Evolutionary conservation across 2,113 vertebrate species (phyloP), one percentile per base, ranked within the genome.

Genomic region (Mesitornis unicolor): DNA sequence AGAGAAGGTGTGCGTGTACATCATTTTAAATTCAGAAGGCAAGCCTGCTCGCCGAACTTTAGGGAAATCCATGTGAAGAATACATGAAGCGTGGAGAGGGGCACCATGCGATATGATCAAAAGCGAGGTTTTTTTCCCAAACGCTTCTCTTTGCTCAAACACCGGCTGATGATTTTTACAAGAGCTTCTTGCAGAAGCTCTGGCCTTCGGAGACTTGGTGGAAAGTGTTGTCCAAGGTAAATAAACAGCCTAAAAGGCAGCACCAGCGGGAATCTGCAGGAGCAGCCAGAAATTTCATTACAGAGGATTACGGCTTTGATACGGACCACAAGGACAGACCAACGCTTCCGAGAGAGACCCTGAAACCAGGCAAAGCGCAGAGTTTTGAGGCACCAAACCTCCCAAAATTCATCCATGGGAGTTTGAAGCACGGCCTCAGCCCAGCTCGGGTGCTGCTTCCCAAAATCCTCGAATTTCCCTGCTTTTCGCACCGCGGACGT

Each of bases 11-110:
- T 4, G 12, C 11, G 51, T 35, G 50, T 45, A 80, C 93, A 81
- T 90, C 92, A 60, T 78, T 94, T 60, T 68, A 87, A 91, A 95
- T 92, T 93, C 90, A 74, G 87, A 68, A 93, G 91, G 94, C 91
- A 97, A 94, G 87, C n/a, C 15, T 82, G 77, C 67, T 43, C 35
- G 80, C 75, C 82, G 73, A 88, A 73, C 10, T 11, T 67, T 16
- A 60, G 82, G 78, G 93, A 84, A 84, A 87, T 33, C 84, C 85
- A 45, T 2, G 13, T 40, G 61, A 91, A 75, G 92, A 78, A 89
- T 2, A 36, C 38, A 13, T 0, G 43, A 63, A 63, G 71, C 43
- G 6, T 1, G 1, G 85, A 67, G 79, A 80, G 42, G 60, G 3
- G 1, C 38, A 9, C 17, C 11, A 24, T 2, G 36, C 31, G 33